Evolutionary conservation across 1,140 invertebrate genomes (phyloP).

Genomic region (Trialeurodes vaporariorum): DNA sequence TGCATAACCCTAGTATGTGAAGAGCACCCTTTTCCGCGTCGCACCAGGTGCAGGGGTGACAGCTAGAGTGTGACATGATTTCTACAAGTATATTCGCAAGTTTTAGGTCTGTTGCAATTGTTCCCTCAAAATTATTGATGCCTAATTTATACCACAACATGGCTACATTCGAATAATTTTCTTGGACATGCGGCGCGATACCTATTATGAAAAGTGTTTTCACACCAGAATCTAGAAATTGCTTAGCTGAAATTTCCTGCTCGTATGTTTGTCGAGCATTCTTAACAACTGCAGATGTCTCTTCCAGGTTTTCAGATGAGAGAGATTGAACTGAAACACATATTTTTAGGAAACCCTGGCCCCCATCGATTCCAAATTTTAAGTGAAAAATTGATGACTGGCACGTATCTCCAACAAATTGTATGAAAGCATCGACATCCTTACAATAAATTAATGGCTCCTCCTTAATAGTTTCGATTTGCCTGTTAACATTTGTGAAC

Average conservation of each 20-base stretch:
- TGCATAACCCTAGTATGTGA: neutral
- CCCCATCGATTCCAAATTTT: slow-evolving; percentile 18
- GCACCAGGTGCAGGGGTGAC: slow-evolving; percentile 18
- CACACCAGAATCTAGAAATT: slow-evolving; percentile 18
- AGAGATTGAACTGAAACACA: slow-evolving; percentile 18
- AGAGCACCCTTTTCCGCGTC: slow-evolving; percentile 11
- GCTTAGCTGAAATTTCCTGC: slow-evolving; percentile 13
- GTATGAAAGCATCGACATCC: neutral
- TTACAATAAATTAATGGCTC: neutral
- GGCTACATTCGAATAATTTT: slow-evolving; percentile 18
- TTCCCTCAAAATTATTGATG: slow-evolving; percentile 15
- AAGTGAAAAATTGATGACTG: neutral
- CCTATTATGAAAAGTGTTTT: slow-evolving; percentile 17
- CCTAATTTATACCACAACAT: slow-evolving; percentile 13
- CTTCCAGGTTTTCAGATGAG: no score
- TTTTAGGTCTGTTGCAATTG: slow-evolving; percentile 14
- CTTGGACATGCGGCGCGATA: slow-evolving; percentile 10
- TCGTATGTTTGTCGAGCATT: slow-evolving; percentile 12
- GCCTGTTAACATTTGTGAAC: neutral
- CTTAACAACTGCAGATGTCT: neutral
- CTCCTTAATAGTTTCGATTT: neutral
- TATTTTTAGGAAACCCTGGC: slow-evolving; percentile 15
- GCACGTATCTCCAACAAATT: neutral
- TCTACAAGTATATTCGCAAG: slow-evolving; percentile 18
- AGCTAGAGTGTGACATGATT: slow-evolving; percentile 17